Evolutionary conservation across 1,140 invertebrate species (phyloP).

Genomic region (Cylas formicarius): DNA sequence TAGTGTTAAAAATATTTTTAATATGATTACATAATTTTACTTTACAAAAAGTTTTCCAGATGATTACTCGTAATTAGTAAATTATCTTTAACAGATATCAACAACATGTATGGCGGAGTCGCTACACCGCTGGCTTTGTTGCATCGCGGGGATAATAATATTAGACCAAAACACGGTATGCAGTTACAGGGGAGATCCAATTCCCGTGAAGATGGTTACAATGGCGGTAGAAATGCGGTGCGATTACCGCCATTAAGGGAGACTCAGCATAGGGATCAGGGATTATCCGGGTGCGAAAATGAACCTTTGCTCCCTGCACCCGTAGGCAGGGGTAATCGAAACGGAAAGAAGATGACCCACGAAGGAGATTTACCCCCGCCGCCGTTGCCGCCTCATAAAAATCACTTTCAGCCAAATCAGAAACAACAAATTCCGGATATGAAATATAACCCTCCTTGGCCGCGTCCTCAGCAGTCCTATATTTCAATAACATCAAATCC

Average conservation of each 20-base stretch:
- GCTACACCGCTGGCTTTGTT: constrained; percentile 60
- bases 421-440: constrained; percentile 34
- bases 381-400: constrained; percentile 48
- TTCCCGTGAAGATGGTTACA: constrained; percentile 34
- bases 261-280: constrained; percentile 30
- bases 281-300: constrained; percentile 52
- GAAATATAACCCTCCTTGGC: constrained; percentile 49
- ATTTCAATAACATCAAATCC: constrained; percentile 34
- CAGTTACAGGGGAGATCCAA: constrained; percentile 29
- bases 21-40: too few species aligned
- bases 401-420: constrained; percentile 24
- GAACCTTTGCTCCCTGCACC: constrained; percentile 58
- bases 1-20: too few species aligned
- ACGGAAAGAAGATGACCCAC: constrained; percentile 34
- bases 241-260: constrained; percentile 36
- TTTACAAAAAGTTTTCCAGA: too few species aligned
- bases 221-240: constrained; percentile 32
- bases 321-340: constrained; percentile 27
- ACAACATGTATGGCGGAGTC: constrained; percentile 58
- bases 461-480: constrained; percentile 46
- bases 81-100: constrained; percentile 29
- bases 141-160: constrained; percentile 46
- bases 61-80: constrained; percentile 7
- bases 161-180: constrained; percentile 29
- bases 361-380: constrained; percentile 49